A percentile compares a stretch with the other conserved stretches of the same genome.
These are phyloP conservation scores for Thymallus thymallus DNA, from an alignment of 2,113 vertebrate species.

Conservation along the genomic window DNA sequence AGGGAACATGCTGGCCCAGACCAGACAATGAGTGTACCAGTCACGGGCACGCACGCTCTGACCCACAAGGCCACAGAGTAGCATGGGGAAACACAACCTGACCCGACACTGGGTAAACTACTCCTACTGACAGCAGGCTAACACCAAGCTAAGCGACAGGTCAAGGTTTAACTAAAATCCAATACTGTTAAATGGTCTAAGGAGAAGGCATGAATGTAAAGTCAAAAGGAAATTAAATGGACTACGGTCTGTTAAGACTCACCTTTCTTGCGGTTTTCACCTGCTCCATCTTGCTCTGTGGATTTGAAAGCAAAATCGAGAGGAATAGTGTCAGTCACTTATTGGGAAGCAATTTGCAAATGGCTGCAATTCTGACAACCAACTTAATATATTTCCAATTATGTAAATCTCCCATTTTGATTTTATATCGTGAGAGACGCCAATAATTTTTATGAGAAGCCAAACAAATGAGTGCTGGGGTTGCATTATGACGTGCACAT, in stretches of 20 bases:
- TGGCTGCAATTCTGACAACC: slow-evolving; percentile 15
- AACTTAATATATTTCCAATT: slow-evolving; percentile 34
- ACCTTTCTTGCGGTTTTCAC: slow-evolving; percentile 98
- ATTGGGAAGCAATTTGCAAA: slow-evolving; percentile 14
- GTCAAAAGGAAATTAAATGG: slow-evolving; percentile 23
- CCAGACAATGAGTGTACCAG: slow-evolving; percentile 35
- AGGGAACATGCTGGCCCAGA: slow-evolving; percentile 23
- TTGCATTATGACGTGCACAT: slow-evolving; percentile 16
- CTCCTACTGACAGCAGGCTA: neutral
- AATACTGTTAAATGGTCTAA: slow-evolving; percentile 9
- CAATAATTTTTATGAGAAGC: neutral
- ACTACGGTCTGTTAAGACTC: slow-evolving; percentile 48
- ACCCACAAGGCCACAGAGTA: slow-evolving; percentile 7
- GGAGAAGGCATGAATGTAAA: slow-evolving; percentile 17
- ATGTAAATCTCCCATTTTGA: slow-evolving; percentile 37
- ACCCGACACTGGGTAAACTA: slow-evolving; percentile 5
- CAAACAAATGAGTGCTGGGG: slow-evolving; percentile 16
- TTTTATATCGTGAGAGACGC: slow-evolving; percentile 19
- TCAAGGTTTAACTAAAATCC: slow-evolving; percentile 21
- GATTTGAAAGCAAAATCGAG: slow-evolving; percentile 49
- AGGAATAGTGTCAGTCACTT: slow-evolving; percentile 19
- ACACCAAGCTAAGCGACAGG: slow-evolving; percentile 4
- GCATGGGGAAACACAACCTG: neutral
- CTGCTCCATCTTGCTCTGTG: slow-evolving; percentile 91
- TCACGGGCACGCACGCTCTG: neutral